These are phyloP conservation scores for Orestias chungarensis DNA, from an alignment of 2,797 vertebrate genomes.

Conservation along the genomic window DNA sequence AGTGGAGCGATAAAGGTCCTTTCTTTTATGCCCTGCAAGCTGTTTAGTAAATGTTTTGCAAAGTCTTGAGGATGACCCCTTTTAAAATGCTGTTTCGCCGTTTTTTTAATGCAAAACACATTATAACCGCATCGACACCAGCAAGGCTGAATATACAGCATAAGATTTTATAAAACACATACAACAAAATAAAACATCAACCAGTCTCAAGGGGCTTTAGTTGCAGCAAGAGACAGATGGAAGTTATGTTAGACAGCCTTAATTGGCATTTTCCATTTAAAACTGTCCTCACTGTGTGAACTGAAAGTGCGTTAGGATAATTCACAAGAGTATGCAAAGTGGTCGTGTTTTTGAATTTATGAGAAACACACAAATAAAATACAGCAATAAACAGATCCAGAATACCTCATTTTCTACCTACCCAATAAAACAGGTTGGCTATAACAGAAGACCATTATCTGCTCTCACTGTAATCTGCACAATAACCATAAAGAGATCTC, in stretches of 20 bases:
- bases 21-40: no score
- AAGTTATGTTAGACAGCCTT: background rate
- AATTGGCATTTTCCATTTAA: background rate
- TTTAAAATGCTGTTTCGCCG: no score
- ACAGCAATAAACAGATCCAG: background rate
- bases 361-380: background rate
- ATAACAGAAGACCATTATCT: background rate
- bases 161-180: background rate
- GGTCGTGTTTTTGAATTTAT: background rate
- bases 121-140: constrained; percentile 17
- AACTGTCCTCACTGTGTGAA: background rate
- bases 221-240: constrained; percentile 4
- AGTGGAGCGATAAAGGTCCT: no score
- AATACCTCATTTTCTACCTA: background rate
- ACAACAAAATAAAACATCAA: background rate
- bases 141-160: constrained; percentile 9
- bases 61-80: no score
- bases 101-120: constrained; percentile 6
- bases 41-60: no score
- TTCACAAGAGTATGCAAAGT: background rate
- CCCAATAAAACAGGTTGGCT: background rate
- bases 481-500: background rate
- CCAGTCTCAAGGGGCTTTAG: constrained; percentile 5
- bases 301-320: background rate
- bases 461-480: background rate